A percentile compares a stretch with the other conserved stretches of the same genome.
These are phyloP conservation scores for Xylota segnis DNA, from an alignment of 2,888 invertebrate species.

Conservation along the genomic window DNA sequence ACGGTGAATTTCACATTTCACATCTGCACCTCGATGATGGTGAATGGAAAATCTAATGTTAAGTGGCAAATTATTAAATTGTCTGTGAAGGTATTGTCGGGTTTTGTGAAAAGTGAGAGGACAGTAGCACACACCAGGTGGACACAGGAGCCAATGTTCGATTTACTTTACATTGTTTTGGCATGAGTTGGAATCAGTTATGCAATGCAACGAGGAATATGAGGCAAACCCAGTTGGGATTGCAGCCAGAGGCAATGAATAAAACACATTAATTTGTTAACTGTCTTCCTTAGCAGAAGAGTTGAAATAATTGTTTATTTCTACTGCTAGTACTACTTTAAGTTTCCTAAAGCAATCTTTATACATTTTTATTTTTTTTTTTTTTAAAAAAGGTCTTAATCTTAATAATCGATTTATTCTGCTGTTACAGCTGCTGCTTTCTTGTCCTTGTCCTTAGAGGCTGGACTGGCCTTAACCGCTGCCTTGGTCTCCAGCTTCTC, in stretches of 20 bases:
- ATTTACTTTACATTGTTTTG: constrained; percentile 44
- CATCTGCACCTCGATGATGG: constrained; percentile 32
- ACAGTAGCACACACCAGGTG: constrained; percentile 43
- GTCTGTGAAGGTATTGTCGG: constrained; percentile 27
- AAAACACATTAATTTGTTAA: constrained; percentile 16
- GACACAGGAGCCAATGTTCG: constrained; percentile 33
- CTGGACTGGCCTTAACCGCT: not conserved
- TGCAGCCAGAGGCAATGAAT: not conserved
- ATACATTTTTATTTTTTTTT: constrained; percentile 33
- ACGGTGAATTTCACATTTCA: constrained; percentile 39
- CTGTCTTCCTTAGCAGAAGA: constrained; percentile 28
- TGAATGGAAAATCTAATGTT: constrained; percentile 50
- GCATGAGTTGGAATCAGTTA: constrained; percentile 40
- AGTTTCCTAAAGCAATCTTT: constrained; percentile 49
- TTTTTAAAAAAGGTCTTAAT: constrained; percentile 15
- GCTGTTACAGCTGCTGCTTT: constrained; percentile 28
- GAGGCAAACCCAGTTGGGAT: constrained; percentile 28
- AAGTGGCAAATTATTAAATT: constrained; percentile 46
- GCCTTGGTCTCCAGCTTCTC: constrained; percentile 77
- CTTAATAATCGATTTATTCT: constrained; percentile 39
- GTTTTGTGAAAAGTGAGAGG: constrained; percentile 58
- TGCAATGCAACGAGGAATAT: constrained; percentile 36
- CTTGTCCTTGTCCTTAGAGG: constrained; percentile 55
- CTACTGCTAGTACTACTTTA: constrained; percentile 34
- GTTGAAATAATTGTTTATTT: constrained; percentile 43